Evolutionary conservation across 2,888 invertebrate genomes (phyloP).

Genomic region (Sinhomidia bicolor): DNA sequence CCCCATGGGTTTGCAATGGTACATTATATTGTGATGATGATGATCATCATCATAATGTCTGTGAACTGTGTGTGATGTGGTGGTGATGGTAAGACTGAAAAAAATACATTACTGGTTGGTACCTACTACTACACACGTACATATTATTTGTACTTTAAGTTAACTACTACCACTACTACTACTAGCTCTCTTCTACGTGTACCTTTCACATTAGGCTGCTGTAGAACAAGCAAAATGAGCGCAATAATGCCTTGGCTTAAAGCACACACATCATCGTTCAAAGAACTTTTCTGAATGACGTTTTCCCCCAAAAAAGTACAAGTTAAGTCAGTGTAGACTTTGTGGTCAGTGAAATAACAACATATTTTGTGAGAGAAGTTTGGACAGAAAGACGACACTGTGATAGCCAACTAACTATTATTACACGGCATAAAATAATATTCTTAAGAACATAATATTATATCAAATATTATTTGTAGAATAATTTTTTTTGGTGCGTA

Average conservation of each 20-base stretch:
- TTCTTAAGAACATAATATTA: neutral
- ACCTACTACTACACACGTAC: slow-evolving; percentile 42
- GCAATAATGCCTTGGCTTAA: slow-evolving; percentile 41
- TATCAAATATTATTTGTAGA: neutral
- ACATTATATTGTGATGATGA: neutral
- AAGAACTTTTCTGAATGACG: slow-evolving; percentile 73
- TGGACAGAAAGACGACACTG: slow-evolving; percentile 7
- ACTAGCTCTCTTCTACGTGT: too few species aligned
- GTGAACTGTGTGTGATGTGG: slow-evolving; percentile 32
- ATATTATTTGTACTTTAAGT: slow-evolving; percentile 11
- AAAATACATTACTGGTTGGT: slow-evolving; percentile 46
- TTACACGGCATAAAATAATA: neutral
- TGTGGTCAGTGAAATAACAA: slow-evolving; percentile 75
- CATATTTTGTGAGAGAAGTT: slow-evolving; percentile 49
- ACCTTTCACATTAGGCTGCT: neutral
- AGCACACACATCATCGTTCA: slow-evolving; percentile 63
- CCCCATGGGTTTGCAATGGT: slow-evolving; percentile 3
- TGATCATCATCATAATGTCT: too few species aligned
- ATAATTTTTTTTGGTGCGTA: neutral
- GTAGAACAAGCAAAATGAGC: slow-evolving; percentile 33
- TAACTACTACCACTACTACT: too few species aligned
- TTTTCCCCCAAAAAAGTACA: slow-evolving; percentile 67
- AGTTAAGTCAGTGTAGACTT: slow-evolving; percentile 72
- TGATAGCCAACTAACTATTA: neutral
- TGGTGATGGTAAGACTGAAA: slow-evolving; percentile 39